Base-by-base conservation (phyloP, 2,888 invertebrate genomes). In the Agrotis ipsilon region DNA sequence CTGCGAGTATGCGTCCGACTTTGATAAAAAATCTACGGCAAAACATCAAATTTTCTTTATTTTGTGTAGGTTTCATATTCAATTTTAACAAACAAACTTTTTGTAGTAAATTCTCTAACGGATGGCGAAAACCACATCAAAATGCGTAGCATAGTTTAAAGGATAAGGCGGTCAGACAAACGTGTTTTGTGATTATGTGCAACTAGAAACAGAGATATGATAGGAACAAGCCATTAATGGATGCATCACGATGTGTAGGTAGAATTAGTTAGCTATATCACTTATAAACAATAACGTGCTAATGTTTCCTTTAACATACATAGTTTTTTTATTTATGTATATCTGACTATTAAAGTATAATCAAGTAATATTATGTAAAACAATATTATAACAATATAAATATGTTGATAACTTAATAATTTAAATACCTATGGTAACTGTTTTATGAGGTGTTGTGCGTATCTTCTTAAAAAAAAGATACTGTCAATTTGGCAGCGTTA, bases 221-320 rank as follows among this genome's bases (percentile, higher is more conserved):
- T n/a, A 21, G 18, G 6, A 45, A n/a, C 16, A 21, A 32, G 19
- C 32, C 16, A 18, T 24, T 39, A 51, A 66, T 46, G 45, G 13
- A 4, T 32, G 16, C 13, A 21, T 46, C 65, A 73, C 32, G 45
- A n/a, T 13, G 3, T 63, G 21, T 21, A 21, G 19, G 18, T 58
- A 66, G n/a, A 46, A 43, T 57, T 18, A 57, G 4, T 58, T 16
- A 18, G 7, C 19, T 52, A 11, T 6, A 54, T 48, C 24, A 54
- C 39, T 27, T 62, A 62, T 16, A 27, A 27, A 72, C 27, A 55
- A 49, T 72, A 66, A 58, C 58, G 39, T 51, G 66, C 19, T 39
- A 66, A 73, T 66, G 19, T 58, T 72, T 73, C 46, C 73, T 65
- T 39, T 18, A 32, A 39, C 39, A 9, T 39, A 11, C 39, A 32